Evolutionary conservation across 2,113 vertebrate genomes (phyloP).

Genomic region (Sclerurus mexicanus): DNA sequence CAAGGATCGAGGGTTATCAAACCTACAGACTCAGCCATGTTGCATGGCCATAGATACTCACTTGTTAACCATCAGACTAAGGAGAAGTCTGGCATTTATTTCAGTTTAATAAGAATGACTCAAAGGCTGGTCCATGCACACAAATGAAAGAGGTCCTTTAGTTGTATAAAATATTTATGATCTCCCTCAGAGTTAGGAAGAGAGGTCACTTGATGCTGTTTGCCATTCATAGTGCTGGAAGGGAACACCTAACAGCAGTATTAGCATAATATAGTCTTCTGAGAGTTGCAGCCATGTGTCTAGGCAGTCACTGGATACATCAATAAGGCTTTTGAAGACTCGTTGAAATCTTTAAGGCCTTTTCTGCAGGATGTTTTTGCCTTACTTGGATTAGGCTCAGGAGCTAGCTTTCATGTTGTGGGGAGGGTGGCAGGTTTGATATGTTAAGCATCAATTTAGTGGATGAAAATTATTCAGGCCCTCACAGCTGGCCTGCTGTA

Average conservation of each 20-base stretch:
- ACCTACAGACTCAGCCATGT: neutral
- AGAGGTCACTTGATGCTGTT: neutral
- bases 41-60: neutral
- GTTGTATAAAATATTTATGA: neutral
- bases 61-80: neutral
- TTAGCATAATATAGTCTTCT: neutral
- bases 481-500: slow-evolving; percentile 6
- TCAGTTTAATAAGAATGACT: neutral
- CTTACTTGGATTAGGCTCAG: neutral
- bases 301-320: neutral
- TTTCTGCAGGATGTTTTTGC: neutral
- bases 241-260: neutral
- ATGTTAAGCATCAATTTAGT: neutral
- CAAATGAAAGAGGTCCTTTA: neutral
- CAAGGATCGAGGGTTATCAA: neutral
- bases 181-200: neutral
- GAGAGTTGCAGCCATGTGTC: neutral
- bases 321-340: slow-evolving; percentile 3
- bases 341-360: neutral
- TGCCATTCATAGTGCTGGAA: neutral
- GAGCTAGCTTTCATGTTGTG: neutral
- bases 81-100: neutral
- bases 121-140: neutral
- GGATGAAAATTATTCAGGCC: neutral
- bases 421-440: neutral